Evolutionary conservation across 2,113 vertebrate genomes (phyloP), one percentile per base, ranked within the genome.

Genomic region (Galeopterus variegatus): DNA sequence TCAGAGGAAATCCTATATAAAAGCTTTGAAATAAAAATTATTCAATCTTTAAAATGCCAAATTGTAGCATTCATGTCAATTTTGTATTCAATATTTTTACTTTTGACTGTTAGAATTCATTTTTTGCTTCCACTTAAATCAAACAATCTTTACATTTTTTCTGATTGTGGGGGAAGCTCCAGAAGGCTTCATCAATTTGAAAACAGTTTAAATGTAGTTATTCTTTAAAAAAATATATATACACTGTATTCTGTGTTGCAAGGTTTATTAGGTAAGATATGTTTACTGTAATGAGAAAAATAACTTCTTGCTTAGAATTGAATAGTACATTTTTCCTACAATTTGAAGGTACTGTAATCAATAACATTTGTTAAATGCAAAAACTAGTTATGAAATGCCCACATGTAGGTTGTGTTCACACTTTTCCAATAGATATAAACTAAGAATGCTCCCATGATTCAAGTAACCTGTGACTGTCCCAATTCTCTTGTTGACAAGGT

Each of bases 101-200:
- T 45, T 58, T 90, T 86, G 67, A 50, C 12, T 87, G 6, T 86
- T 75, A 56, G 17, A 94, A 54, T 79, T 87, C 9, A 75, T 58
- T 97, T 97, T 90, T 92, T 72, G 31, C n/a, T 92, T 90, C 67
- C 12, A 60, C 58, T 26, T 92, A 75, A 70, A 41, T 79, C 26
- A 86, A 79, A 65, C 12, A 65, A 14, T 81, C 3, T 72, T 86
- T 85, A 58, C 58, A 26, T 90, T 79, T 18, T 79, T 93, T 19
- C 5, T 76, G 17, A 85, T 92, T 58, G 2, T 67, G 7, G 1
- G 72, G 1, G 19, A 88, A 65, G 19, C 26, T 48, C 31, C 24
- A 85, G 52, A 95, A 89, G 50, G 15, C 33, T 2, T 9, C 45
- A 31, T 17, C 50, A 80, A 14, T 85, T 96, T 82, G 56, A 94